phyloP scores from a whole-genome alignment of 2,888 invertebrate species.

The Stratiomys singularior region DNA sequence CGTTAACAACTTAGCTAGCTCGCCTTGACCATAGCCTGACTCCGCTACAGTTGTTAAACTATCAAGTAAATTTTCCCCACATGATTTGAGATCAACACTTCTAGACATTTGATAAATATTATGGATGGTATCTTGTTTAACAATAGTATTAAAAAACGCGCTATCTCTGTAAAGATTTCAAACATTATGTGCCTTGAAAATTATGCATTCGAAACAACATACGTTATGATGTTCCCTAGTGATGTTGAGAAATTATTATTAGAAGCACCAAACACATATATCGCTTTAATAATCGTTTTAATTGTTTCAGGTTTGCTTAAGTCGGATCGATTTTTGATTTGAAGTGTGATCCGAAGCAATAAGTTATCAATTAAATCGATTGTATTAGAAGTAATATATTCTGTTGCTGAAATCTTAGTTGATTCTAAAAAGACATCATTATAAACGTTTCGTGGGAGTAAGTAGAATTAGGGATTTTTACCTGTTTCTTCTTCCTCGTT shows the following conservation, averaged over 20 bases:
- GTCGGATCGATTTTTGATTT: conserved; percentile 61
- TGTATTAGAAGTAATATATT: conserved; percentile 52
- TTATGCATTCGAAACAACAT: conserved; percentile 51
- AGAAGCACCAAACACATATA: conserved; percentile 61
- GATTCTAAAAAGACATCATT: conserved; percentile 5
- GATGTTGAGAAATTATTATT: conserved; percentile 59
- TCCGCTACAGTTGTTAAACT: conserved; percentile 63
- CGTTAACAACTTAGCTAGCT: conserved; percentile 60
- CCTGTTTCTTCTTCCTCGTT: conserved; percentile 62
- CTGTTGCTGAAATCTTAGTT: neutral
- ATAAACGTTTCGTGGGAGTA: neutral
- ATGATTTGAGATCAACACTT: conserved; percentile 60
- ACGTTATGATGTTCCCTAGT: conserved; percentile 63
- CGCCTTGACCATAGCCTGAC: conserved; percentile 64
- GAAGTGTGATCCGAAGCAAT: conserved; percentile 60
- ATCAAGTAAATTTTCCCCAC: conserved; percentile 60
- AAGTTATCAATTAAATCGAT: conserved; percentile 61
- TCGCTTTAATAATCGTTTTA: conserved; percentile 61
- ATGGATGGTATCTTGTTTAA: conserved; percentile 62
- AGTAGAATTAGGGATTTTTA: neutral
- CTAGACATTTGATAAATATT: conserved; percentile 61
- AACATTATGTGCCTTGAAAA: too few relatives aligned
- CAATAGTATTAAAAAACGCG: conserved; percentile 63
- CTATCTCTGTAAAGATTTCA: conserved; percentile 58
- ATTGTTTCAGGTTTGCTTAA: conserved; percentile 62